Base-by-base conservation (phyloP, 2,113 vertebrate genomes). In the Syngnathoides biaculeatus region DNA sequence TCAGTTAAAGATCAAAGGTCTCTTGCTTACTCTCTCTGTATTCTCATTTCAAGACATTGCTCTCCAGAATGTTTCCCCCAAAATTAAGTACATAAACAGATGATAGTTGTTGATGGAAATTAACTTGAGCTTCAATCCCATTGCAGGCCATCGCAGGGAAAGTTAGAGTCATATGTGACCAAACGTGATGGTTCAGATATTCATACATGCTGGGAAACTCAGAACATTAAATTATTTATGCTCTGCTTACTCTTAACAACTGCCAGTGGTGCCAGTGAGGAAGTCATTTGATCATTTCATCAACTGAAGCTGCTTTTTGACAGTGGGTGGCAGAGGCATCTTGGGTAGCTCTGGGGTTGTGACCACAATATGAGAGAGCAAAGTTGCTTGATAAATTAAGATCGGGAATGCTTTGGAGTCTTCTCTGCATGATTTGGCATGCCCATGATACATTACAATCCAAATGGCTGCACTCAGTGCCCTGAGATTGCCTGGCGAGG, bases 211-310 rank as follows among this genome's bases (percentile, higher is more conserved):
- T 50, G 66, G 69, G 5, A 59, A 79, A 74, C 71, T 72, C 61
- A 57, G 72, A 30, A 47, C 38, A 65, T 78, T 48, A 79, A 79
- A 80, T 83, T 74, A 85, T 73, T 78, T 72, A 84, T 81, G 74
- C 67, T 52, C 47, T 22, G 64, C 65, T 42, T 55, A 67, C 65
- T 65, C 66, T 70, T 40, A 71, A 71, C 71, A 74, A 68, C 77
- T 67, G 75, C 24, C 67, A 57, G 80, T 75, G 82, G 73, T 55
- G 65, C 77, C 69, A 79, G 27, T 38, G 77, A 77, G 55, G 52
- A 70, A 65, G 60, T n/a, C 65, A 43, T 80, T 81, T 75, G 73
- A 83, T 79, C 68, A 71, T 40, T 55, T 64, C 58, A 71, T 66
- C 64, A 65, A 50, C 22, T 27, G 57, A 64, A 71, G 52, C 62